Evolutionary conservation across 2,113 vertebrate species (phyloP).

Genomic region (Atherinomorus stipes): DNA sequence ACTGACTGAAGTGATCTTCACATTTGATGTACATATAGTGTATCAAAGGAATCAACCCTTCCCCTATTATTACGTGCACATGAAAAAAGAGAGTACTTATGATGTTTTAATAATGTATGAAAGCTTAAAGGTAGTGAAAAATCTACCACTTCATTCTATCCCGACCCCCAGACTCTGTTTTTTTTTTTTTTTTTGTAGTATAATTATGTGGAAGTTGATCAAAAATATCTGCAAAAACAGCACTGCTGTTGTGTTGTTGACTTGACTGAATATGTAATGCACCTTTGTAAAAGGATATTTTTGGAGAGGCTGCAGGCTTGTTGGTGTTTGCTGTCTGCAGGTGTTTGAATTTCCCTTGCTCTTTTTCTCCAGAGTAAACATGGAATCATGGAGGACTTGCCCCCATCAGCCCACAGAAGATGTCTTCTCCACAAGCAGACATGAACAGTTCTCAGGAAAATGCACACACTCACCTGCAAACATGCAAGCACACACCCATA

Average conservation of each 20-base stretch:
- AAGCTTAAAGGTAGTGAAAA: conserved; percentile 12
- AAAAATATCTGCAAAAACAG: not conserved
- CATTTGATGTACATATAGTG: conserved; percentile 52
- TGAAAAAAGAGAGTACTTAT: conserved; percentile 31
- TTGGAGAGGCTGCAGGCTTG: not conserved
- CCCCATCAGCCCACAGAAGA: conserved; percentile 32
- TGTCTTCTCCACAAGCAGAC: conserved; percentile 17
- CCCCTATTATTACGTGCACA: conserved; percentile 41
- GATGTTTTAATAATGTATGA: conserved; percentile 52
- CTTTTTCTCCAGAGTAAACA: conserved; percentile 20
- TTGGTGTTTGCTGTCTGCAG: conserved; percentile 17
- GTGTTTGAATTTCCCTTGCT: conserved; percentile 33
- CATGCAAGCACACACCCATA: conserved; percentile 9
- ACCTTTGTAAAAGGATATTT: not conserved
- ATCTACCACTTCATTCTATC: not conserved
- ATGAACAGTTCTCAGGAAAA: conserved; percentile 13
- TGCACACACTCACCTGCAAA: conserved; percentile 17
- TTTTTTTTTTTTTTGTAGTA: not conserved
- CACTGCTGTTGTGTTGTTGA: not conserved
- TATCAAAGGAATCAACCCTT: conserved; percentile 58
- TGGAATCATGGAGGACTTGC: conserved; percentile 30
- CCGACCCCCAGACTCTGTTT: not conserved
- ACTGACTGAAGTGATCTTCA: conserved; percentile 49
- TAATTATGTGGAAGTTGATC: not conserved
- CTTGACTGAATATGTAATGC: not conserved